Conservation (phyloP, 2,888 invertebrate species). For the Drosophila kuntzei region DNA sequence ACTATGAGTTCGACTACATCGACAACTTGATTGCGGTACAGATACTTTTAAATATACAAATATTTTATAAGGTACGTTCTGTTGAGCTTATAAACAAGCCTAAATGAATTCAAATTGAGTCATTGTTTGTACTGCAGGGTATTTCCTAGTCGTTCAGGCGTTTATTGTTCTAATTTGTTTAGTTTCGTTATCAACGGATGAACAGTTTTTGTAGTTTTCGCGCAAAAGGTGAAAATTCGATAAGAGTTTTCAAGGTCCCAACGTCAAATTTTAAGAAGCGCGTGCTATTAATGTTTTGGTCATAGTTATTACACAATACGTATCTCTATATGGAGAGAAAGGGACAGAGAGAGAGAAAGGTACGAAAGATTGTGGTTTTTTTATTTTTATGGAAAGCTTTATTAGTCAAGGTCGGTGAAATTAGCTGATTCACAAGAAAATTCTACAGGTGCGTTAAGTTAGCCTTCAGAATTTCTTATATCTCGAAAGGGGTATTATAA, state of each 20-base stretch:
- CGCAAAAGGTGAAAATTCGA: conserved; percentile 83
- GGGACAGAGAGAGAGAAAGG: neutral
- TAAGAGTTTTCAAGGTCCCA: conserved; percentile 80
- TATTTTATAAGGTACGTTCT: neutral
- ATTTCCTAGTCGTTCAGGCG: conserved; percentile 6
- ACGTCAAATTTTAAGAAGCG: conserved; percentile 37
- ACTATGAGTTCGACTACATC: neutral
- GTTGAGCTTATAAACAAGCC: neutral
- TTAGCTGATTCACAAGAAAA: conserved; percentile 19
- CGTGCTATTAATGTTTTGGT: conserved; percentile 43
- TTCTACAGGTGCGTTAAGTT: conserved; percentile 2
- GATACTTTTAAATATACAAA: neutral
- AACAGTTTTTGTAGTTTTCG: conserved; percentile 66
- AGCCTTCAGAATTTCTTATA: conserved; percentile 10
- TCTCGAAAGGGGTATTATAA: neutral
- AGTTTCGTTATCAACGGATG: conserved; percentile 38
- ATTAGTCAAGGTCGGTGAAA: conserved; percentile 74
- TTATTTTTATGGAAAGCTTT: conserved; percentile 29
- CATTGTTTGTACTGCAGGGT: conserved; percentile 6
- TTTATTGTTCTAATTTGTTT: neutral
- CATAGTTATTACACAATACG: conserved; percentile 48
- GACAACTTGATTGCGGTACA: neutral
- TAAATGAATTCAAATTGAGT: neutral
- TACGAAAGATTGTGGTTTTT: conserved; percentile 1
- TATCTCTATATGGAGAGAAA: conserved; percentile 7